A percentile compares a stretch with the other conserved stretches of the same genome.
phyloP scores from a whole-genome alignment of 1,140 invertebrate genomes.

The Diabrotica virgifera region DNA sequence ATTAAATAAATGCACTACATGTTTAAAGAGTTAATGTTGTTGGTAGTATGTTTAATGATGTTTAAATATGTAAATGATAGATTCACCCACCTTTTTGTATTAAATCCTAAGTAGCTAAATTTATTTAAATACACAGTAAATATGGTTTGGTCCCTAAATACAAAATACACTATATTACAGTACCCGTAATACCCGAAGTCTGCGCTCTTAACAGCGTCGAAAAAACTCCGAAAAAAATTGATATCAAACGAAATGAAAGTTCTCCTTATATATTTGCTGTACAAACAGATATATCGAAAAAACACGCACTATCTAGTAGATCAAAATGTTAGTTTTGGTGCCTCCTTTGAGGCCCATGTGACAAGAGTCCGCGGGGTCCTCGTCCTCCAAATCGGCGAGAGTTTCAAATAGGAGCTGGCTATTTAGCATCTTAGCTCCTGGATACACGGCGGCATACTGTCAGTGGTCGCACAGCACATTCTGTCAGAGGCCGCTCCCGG shows the following conservation, averaged over 20 bases:
- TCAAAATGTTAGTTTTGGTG: conserved; percentile 6
- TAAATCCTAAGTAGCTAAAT: not conserved
- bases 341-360: conserved; percentile 16
- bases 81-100: not conserved
- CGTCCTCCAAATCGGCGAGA: conserved; percentile 12
- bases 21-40: too few species aligned
- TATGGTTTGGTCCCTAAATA: conserved; percentile 43
- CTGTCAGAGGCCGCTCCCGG: conserved; percentile 10
- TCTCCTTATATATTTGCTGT: conserved; percentile 6
- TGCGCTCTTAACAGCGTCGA: conserved; percentile 34
- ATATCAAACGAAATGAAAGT: conserved; percentile 11
- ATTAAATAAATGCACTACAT: too few species aligned
- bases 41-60: too few species aligned
- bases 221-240: conserved; percentile 31
- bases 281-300: conserved; percentile 10
- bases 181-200: conserved; percentile 46
- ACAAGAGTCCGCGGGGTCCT: conserved; percentile 9
- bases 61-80: not conserved
- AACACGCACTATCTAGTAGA: conserved; percentile 13
- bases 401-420: conserved; percentile 9
- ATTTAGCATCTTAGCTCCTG: conserved; percentile 10
- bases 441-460: conserved; percentile 13
- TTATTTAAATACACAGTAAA: not conserved
- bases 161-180: conserved; percentile 47
- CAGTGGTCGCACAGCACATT: not conserved